Conservation (phyloP, 1,140 invertebrate species). For the Drosophila aff. region DNA sequence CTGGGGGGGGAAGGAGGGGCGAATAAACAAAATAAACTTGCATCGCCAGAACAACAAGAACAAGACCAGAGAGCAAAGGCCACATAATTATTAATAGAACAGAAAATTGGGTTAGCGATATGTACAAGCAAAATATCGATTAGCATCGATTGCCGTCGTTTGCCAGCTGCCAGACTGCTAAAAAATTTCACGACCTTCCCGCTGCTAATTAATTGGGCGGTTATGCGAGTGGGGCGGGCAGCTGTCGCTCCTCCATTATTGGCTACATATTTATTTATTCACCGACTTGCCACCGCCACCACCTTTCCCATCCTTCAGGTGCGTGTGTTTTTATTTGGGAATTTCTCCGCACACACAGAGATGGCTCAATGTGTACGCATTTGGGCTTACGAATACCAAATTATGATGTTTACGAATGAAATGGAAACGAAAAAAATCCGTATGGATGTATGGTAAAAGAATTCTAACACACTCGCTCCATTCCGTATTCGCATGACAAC, state of each 20-base stretch:
- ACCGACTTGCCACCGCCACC: not conserved
- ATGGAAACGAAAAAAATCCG: constrained; percentile 79
- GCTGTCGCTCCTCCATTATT: not conserved
- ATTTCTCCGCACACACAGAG: constrained; percentile 42
- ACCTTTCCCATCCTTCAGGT: constrained; percentile 13
- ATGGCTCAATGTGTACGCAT: constrained; percentile 56
- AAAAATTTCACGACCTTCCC: constrained; percentile 34
- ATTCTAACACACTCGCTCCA: constrained; percentile 77
- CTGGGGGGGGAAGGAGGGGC: not conserved
- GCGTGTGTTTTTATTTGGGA: constrained; percentile 55
- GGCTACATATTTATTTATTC: constrained; percentile 19
- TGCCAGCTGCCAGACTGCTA: constrained; percentile 53
- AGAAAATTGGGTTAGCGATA: constrained; percentile 54
- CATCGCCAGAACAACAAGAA: constrained; percentile 1
- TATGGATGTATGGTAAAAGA: constrained; percentile 80
- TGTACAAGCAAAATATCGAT: constrained; percentile 63
- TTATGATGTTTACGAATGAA: constrained; percentile 84
- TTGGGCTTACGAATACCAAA: constrained; percentile 79
- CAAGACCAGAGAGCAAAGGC: not conserved
- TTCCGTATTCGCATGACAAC: constrained; percentile 76
- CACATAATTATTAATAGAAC: constrained; percentile 55
- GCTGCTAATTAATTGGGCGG: constrained; percentile 48
- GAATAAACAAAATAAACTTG: constrained; percentile 5
- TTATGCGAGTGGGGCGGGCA: constrained; percentile 3
- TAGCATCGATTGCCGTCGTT: constrained; percentile 59